Base-by-base conservation (phyloP, 2,888 invertebrate genomes). In the Lagria hirta region DNA sequence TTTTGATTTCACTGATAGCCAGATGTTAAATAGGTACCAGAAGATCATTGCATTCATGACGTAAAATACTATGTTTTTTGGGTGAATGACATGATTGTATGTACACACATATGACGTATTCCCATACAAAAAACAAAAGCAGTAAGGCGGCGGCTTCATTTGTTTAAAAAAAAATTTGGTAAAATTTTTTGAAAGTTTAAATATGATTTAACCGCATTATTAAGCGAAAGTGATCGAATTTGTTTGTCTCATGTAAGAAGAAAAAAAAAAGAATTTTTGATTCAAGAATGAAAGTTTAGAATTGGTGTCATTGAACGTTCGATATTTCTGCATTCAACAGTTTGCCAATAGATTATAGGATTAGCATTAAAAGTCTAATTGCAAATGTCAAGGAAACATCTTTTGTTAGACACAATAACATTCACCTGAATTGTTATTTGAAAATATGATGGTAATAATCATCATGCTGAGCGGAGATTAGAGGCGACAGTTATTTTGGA, bases 1-100 rank as follows among this genome's bases (percentile, higher is more conserved):
- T 44, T 44, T 44, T 33, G 44, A 36, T 37, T 37, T 23, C 27
- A 44, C 17, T 32, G 36, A 37, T 32, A 30, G 21, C 36, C 44
- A 38, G 32, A 44, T 44, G 44, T 44, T 37, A 18, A 38, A 41
- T 41, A 24, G 41, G 23, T 29, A 30, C 16, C 12, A 30, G 32
- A 33, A 41, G 14, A 16, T 29, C 18, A 26, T 12, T 16, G 26
- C 33, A 32, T 23, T 33, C 20, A 23, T 41, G 41, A 41, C 41
- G 41, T 41, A 37, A 37, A 37, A 11, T 29, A 37, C 37, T 29
- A 37, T 16, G 28, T 8, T n/a, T 8, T 6, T 1, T n/a, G 18
- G 26, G 36, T 36, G 20, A 29, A 38, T 20, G 14, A 10, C 10
- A 18, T 32, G 41, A n/a, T 33, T 33, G 41, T 20, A 33, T 20